Percentiles rank a stretch among this genome's conserved stretches.
phyloP scores from a whole-genome alignment of 1,140 invertebrate species.

The Cyrtorhinus lividipennis region DNA sequence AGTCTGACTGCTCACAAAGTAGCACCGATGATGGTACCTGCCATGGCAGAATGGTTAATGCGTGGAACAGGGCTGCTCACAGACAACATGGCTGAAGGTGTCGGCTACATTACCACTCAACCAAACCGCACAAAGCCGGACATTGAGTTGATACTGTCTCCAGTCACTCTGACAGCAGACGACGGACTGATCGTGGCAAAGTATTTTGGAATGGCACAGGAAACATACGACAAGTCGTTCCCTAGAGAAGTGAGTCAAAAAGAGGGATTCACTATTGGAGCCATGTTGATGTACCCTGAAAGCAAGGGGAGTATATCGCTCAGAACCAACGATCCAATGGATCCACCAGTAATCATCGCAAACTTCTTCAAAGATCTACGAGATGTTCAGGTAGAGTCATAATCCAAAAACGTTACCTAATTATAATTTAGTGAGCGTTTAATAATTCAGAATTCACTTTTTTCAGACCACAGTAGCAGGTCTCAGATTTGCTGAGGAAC shows the following conservation, averaged over 20 bases:
- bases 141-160: constrained; percentile 42
- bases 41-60: constrained; percentile 13
- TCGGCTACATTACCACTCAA: constrained; percentile 44
- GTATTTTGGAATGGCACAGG: constrained; percentile 23
- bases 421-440: background rate
- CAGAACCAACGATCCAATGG: constrained; percentile 38
- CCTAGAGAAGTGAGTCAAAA: constrained; percentile 28
- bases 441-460: background rate
- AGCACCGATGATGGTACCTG: constrained; percentile 10
- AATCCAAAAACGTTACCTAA: background rate
- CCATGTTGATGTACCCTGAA: constrained; percentile 38
- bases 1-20: constrained; percentile 29
- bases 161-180: constrained; percentile 32
- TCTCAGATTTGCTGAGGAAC: constrained; percentile 28
- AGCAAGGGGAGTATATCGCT: constrained; percentile 42
- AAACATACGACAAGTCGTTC: constrained; percentile 20
- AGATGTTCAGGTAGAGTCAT: constrained; percentile 26
- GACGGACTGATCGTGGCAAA: constrained; percentile 21
- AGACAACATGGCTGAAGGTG: constrained; percentile 32
- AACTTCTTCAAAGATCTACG: constrained; percentile 38
- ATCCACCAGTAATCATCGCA: constrained; percentile 47
- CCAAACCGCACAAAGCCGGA: constrained; percentile 42
- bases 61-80: constrained; percentile 27
- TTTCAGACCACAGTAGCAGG: constrained; percentile 30
- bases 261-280: background rate